A percentile compares a stretch with the other conserved stretches of the same genome.
phyloP scores from a whole-genome alignment of 2,888 invertebrate genomes.

The Aleiodes testaceus region DNA sequence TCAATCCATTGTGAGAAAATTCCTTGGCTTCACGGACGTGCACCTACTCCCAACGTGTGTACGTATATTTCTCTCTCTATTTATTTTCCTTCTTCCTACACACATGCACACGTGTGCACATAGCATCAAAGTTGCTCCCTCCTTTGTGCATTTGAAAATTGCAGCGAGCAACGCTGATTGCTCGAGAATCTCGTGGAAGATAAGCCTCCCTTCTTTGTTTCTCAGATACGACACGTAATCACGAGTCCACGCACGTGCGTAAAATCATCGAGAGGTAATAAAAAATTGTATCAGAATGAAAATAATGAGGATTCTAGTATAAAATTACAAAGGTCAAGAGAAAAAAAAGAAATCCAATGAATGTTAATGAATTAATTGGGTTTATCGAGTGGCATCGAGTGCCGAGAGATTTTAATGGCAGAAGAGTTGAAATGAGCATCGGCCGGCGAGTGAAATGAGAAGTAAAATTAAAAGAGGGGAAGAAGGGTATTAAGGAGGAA shows the following conservation, averaged over 20 bases:
- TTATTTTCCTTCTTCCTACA: constrained; percentile 47
- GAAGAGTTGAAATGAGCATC: constrained; percentile 5
- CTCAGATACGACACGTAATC: neutral
- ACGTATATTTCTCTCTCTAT: no score
- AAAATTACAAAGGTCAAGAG: constrained; percentile 30
- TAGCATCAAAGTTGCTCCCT: constrained; percentile 1
- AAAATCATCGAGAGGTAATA: constrained; percentile 23
- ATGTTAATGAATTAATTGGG: no score
- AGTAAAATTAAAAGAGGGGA: constrained; percentile 47
- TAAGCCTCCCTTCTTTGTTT: no score
- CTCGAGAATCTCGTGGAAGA: constrained; percentile 21
- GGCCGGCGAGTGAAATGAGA: constrained; percentile 29
- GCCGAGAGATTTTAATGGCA: constrained; percentile 10
- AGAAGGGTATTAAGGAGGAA: constrained; percentile 45
- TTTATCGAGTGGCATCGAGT: neutral
- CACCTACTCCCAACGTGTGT: constrained; percentile 27
- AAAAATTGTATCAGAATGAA: neutral
- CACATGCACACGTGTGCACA: constrained; percentile 43
- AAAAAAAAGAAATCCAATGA: neutral
- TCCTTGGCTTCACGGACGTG: constrained; percentile 55
- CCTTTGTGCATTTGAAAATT: constrained; percentile 4
- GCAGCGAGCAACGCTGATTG: constrained; percentile 37
- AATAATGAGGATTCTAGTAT: constrained; percentile 32
- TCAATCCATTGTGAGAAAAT: constrained; percentile 66
- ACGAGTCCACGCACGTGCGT: constrained; percentile 23